Percentiles rank a stretch among this genome's conserved stretches.
Conservation (phyloP, 1,140 invertebrate genomes). For the Hylaeus volcanicus region DNA sequence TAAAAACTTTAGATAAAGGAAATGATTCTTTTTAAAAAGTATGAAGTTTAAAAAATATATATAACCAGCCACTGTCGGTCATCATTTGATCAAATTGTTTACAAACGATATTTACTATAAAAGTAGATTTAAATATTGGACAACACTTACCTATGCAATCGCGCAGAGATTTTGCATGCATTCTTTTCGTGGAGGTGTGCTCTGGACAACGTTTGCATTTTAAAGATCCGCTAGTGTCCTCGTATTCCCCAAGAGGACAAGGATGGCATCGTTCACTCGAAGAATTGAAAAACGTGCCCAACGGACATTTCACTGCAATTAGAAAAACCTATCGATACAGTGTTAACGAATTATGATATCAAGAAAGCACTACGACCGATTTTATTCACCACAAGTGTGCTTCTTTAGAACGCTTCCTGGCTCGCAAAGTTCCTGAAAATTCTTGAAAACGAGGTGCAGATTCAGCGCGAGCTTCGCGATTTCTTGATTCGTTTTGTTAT, state of each 20-base stretch:
- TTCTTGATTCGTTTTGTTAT: constrained; percentile 67
- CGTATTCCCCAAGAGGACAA: constrained; percentile 84
- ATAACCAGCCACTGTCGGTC: too few relatives aligned
- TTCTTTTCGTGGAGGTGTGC: constrained; percentile 82
- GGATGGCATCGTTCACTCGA: constrained; percentile 81
- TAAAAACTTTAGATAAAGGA: background rate
- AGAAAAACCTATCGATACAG: background rate
- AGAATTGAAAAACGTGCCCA: constrained; percentile 85
- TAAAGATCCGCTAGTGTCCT: constrained; percentile 81
- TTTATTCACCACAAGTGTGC: constrained; percentile 67
- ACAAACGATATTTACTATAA: background rate
- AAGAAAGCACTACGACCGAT: background rate
- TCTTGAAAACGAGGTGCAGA: constrained; percentile 63
- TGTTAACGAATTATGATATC: background rate
- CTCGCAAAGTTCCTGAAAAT: constrained; percentile 66
- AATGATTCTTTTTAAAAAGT: background rate
- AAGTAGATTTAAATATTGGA: background rate
- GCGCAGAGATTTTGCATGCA: constrained; percentile 80
- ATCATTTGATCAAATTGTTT: too few relatives aligned
- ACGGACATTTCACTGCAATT: constrained; percentile 83
- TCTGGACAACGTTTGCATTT: constrained; percentile 83
- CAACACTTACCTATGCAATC: constrained; percentile 83
- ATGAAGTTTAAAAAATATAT: too few relatives aligned
- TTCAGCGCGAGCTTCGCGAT: constrained; percentile 68
- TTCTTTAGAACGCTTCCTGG: constrained; percentile 67